These are phyloP conservation scores for Pollachius pollachius DNA, from an alignment of 2,113 vertebrate species.

Conservation along the genomic window DNA sequence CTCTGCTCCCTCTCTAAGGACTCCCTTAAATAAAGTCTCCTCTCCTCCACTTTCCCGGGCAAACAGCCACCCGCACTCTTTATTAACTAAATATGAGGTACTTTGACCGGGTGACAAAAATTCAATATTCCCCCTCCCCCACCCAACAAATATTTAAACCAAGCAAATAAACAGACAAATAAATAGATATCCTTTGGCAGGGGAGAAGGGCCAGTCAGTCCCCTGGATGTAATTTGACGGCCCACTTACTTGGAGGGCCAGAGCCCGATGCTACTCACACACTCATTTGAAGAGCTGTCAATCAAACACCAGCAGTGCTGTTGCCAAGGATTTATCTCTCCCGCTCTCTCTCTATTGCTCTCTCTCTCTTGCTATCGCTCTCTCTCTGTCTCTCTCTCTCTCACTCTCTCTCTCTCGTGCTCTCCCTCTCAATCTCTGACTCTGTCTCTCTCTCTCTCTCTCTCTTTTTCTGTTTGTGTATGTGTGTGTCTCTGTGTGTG, in stretches of 20 bases:
- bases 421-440: too few species aligned
- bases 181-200: slow-evolving; percentile 81
- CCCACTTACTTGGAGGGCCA: slow-evolving; percentile 90
- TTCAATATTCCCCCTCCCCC: slow-evolving; percentile 86
- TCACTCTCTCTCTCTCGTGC: too few species aligned
- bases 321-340: slow-evolving; percentile 51
- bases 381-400: too few species aligned
- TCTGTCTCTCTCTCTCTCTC: too few species aligned
- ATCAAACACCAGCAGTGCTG: slow-evolving; percentile 76
- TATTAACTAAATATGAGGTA: slow-evolving; percentile 90
- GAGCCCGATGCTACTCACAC: slow-evolving; percentile 85
- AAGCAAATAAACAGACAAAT: slow-evolving; percentile 85
- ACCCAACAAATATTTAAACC: slow-evolving; percentile 90
- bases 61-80: slow-evolving; percentile 71
- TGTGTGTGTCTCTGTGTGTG: slow-evolving; percentile 20
- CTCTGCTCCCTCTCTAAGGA: slow-evolving; percentile 73
- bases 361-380: too few species aligned
- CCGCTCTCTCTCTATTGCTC: slow-evolving; percentile 26
- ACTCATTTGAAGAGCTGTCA: slow-evolving; percentile 89
- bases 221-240: slow-evolving; percentile 89
- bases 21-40: slow-evolving; percentile 78
- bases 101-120: slow-evolving; percentile 85
- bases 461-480: neutral
- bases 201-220: slow-evolving; percentile 81
- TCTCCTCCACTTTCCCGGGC: slow-evolving; percentile 56